Evolutionary conservation across 2,113 vertebrate species (phyloP).

Genomic region (Pollimyrus isidori): DNA sequence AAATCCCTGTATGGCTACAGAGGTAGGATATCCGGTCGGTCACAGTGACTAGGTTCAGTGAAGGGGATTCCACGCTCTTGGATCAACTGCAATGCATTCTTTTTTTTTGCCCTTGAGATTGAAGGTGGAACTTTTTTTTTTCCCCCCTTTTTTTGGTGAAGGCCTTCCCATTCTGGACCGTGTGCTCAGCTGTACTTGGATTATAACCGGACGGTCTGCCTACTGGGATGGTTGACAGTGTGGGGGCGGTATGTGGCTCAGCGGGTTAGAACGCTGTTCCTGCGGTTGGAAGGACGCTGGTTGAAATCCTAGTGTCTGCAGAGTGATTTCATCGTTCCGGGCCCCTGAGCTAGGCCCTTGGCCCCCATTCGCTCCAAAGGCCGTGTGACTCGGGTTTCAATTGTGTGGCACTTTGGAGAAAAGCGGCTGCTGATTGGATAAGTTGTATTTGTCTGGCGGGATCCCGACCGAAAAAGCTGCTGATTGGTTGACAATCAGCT

Average conservation of each 20-base stretch:
- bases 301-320: background rate
- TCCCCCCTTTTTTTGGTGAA: background rate
- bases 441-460: background rate
- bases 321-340: background rate
- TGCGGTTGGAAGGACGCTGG: background rate
- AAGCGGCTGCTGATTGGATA: background rate
- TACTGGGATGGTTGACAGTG: background rate
- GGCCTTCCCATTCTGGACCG: background rate
- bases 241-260: background rate
- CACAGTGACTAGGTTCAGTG: background rate
- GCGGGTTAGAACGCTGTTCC: background rate
- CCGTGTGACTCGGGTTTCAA: background rate
- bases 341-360: background rate
- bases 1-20: background rate
- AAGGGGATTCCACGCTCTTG: background rate
- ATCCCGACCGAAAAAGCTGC: background rate
- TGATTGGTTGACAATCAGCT: background rate
- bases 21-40: background rate
- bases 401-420: background rate
- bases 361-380: background rate
- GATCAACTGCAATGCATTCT: background rate
- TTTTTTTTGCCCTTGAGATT: background rate
- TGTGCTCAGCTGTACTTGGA: background rate
- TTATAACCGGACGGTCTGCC: background rate
- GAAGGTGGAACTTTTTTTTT: background rate